Evolutionary conservation across 2,888 invertebrate species (phyloP), one percentile per base, ranked within the genome.

Genomic region (Drosophila aldrichi): DNA sequence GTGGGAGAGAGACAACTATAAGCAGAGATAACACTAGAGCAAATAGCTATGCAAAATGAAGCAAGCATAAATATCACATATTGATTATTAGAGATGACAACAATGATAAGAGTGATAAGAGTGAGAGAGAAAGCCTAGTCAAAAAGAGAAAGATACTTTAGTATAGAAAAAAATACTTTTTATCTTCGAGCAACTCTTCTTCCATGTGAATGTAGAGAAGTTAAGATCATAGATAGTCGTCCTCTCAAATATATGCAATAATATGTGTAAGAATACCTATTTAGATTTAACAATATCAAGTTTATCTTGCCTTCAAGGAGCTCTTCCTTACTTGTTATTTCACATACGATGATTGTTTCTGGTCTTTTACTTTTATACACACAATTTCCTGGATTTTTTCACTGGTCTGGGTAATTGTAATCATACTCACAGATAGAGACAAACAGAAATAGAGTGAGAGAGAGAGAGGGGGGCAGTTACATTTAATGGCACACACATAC

Each of bases 381-480:
- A 20, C 18, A 46, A 22, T 57, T 61, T 34, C 16, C 25, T 16
- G 52, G 22, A 46, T 18, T 61, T 56, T 49, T 44, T 20, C 6
- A 44, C 38, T 67, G 80, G 81, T 59, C 58, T 70, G 72, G 79
- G 81, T 81, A 80, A 78, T 78, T 81, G 71, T 49, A 56, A 48
- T 59, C 73, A 70, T 58, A 22, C 32, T 69, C 70, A 68, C 49
- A 61, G 48, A 56, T 51, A 55, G 65, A 64, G 18, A 49, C 54
- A 51, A 22, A 43, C 32, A 55, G 9, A 67, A 25, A 38, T 25
- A 51, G 48, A 60, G 67, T 1, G 43, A 20, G 20, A 36, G 52
- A 41, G 40, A 18, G 22, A 14, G 14, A 16, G 16, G 32, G 25
- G 25, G 61, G 54, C 8, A 40, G 38, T 18, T 8, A n/a, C 68